Base-by-base conservation (phyloP, 2,113 vertebrate species). In the Lophura nycthemera region DNA sequence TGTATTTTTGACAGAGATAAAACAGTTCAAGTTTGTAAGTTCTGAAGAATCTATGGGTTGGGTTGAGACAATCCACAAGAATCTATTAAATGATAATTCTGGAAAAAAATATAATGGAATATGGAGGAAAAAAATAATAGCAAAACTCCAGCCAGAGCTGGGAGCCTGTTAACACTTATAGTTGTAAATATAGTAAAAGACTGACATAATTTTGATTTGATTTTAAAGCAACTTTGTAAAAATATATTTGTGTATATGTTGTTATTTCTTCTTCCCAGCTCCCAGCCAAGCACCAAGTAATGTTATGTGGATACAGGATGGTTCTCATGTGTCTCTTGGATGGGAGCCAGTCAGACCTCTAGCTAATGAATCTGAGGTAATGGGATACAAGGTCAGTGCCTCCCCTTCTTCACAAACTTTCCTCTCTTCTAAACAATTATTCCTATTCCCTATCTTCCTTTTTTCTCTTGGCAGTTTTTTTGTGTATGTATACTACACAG, bases 281-380 rank as follows among this genome's bases (percentile, higher is more conserved):
- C 99, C 99, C 5, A 98, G 98, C 72, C 98, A 99, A 93, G 98
- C 99, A 71, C 99, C 99, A 13, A 86, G 95, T 92, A 99, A 98
- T 95, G 98, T 99, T 87, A 98, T 98, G 96, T 99, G 99, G 99
- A 99, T 99, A 85, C 99, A 99, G 32, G 99, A 99, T 29, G 99
- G 99, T 3, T 98, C 99, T 83, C 98, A 99, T 36, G 98, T 99
- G 47, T 98, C 99, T 70, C 96, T 99, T 83, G 98, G 96, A 67
- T 99, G 99, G 99, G 99, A 99, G 66, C 98, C 98, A 4, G 99
- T 99, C 70, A 98, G 94, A 95, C 97, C 99, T 32, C 96, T 98
- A 84, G 98, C 98, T 92, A 99, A 99, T 29, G 99, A 99, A 94
- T 99, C 99, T 10, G 98, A 99, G 63, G 99, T 99, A 94, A 98